These are phyloP conservation scores for Adelognathus sp. DNA, from an alignment of 2,888 invertebrate species.

Conservation along the genomic window DNA sequence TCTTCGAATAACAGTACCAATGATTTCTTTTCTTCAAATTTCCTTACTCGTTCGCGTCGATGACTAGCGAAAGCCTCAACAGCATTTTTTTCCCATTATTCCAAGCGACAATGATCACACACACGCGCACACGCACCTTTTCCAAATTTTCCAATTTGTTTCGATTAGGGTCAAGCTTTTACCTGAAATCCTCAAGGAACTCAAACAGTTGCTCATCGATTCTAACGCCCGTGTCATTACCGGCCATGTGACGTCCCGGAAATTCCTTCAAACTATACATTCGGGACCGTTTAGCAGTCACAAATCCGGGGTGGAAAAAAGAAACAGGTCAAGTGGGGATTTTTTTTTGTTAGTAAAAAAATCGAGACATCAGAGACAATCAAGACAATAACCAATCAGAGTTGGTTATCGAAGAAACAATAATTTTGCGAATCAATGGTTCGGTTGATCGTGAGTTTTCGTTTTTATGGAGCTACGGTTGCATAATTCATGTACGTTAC, in stretches of 20 bases:
- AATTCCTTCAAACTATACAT: constrained; percentile 74
- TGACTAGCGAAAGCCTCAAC: neutral
- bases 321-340: no score
- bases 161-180: constrained; percentile 60
- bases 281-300: constrained; percentile 26
- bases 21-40: neutral
- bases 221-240: constrained; percentile 72
- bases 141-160: neutral
- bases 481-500: constrained; percentile 66
- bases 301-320: constrained; percentile 4
- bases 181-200: constrained; percentile 73
- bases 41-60: neutral
- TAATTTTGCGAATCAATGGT: no score
- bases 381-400: neutral
- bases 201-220: constrained; percentile 73
- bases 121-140: neutral
- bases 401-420: no score
- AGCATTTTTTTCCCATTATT: neutral
- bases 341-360: no score
- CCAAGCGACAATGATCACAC: neutral
- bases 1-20: no score
- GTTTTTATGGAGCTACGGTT: neutral
- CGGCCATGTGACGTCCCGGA: constrained; percentile 72
- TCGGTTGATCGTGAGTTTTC: neutral
- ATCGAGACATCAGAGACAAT: neutral